Evolutionary conservation across 2,888 invertebrate species (phyloP), one percentile per base, ranked within the genome.

Genomic region (Parapristionchus giblindavisi): DNA sequence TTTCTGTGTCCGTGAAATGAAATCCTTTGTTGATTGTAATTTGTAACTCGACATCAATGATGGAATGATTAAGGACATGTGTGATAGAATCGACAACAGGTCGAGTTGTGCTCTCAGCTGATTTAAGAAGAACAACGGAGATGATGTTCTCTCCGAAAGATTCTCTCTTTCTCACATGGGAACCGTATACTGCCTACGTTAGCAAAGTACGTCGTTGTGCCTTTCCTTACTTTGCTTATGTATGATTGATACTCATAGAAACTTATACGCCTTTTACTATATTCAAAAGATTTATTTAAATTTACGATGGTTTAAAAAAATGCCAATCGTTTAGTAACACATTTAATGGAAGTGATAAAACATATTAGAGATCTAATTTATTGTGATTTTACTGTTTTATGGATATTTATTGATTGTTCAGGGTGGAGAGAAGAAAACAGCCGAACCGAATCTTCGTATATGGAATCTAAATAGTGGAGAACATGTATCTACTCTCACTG

Each of bases 141-240:
- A 77, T 88, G 51, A 51, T 79, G 52, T 88, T 88, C 79, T 88
- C 87, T 29, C 88, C 88, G 32, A 81, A 81, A 51, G 84, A 84
- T 77, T 78, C 77, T 21, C 76, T 79, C 75, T 75, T 88, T 74
- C 75, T 85, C 76, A 83, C 84, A 17, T 88, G 77, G 63, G 84
- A 88, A 74, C 85, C 82, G 63, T 88, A 84, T 71, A 82, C 82
- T n/a, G 83, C 84, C 68, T 86, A 85, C 63, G 80, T 36, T 38
- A 68, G n/a, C 52, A 52, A 48, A 52, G 68, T 68, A 4, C 11
- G 32, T n/a, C n/a, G n/a, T n/a, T n/a, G n/a, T n/a, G n/a, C n/a
- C n/a, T n/a, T 32, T 29, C 6, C 5, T 21, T 24, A 38, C 21
- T 36, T 61, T 24, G 29, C 17, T 63, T 6, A 27, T n/a, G 8